Percentiles rank a stretch among this genome's conserved stretches.
phyloP scores from a whole-genome alignment of 2,888 invertebrate genomes.

The Drosophila fulvimacula region DNA sequence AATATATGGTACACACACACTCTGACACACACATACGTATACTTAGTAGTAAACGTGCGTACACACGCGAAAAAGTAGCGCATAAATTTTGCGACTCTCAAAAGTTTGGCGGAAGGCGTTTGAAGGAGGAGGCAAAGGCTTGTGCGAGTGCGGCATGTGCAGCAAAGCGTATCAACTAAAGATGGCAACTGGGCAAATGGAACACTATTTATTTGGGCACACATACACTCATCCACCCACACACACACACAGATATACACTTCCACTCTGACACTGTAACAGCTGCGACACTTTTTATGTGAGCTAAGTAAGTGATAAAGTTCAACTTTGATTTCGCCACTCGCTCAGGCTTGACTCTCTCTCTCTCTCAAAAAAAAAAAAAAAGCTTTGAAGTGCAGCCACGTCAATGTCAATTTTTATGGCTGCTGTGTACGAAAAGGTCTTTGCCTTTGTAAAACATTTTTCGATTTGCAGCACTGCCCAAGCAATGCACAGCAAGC shows the following conservation, averaged over 20 bases:
- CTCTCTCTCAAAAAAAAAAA: conserved; percentile 7
- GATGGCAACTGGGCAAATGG: conserved; percentile 46
- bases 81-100: conserved; percentile 60
- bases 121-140: not conserved
- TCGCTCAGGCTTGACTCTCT: conserved; percentile 43
- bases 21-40: not conserved
- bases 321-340: conserved; percentile 69
- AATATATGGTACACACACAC: not conserved
- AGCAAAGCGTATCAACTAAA: conserved; percentile 61
- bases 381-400: not conserved
- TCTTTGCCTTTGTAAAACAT: conserved; percentile 32
- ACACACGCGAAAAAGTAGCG: conserved; percentile 50
- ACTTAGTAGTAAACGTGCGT: conserved; percentile 12
- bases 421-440: conserved; percentile 39
- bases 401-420: conserved; percentile 67
- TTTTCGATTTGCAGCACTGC: conserved; percentile 32
- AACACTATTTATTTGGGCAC: conserved; percentile 64
- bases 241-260: not conserved
- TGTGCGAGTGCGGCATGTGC: conserved; percentile 53
- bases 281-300: conserved; percentile 54
- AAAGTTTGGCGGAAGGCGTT: not conserved
- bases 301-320: conserved; percentile 76
- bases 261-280: not conserved
- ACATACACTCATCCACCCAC: conserved; percentile 5
- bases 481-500: conserved; percentile 42